Evolutionary conservation across 2,113 vertebrate genomes (phyloP), one percentile per base, ranked within the genome.

Genomic region (Falcunculus frontatus): DNA sequence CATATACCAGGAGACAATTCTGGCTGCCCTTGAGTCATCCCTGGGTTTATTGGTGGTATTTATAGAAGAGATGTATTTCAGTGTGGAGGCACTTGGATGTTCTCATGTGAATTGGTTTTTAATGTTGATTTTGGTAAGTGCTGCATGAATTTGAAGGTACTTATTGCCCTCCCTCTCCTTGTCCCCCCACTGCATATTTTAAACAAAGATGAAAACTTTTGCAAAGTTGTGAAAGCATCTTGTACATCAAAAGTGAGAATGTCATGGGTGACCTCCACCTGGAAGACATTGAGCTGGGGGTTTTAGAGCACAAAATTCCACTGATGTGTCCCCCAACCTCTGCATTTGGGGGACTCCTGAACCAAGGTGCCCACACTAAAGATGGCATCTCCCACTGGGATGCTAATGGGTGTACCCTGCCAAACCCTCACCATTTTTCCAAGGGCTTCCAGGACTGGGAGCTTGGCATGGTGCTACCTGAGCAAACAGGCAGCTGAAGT

Each of bases 131-230:
- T 86, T 73, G 44, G 30, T 56, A 63, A 63, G n/a, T 3, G 19
- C 22, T 80, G 21, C 15, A 7, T 73, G 63, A n/a, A 55, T 86
- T 77, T 85, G 25, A 13, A 42, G 1, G 2, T 23, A 8, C 7
- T n/a, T 44, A 10, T 0, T 76, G 74, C 25, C 9, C 5, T 57
- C 16, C 87, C 14, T 46, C 29, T 49, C 22, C 30, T 0, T 5
- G 27, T 16, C 17, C 20, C 27, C 6, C 12, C 11, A 3, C 0
- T 11, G 33, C 0, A 0, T 22, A 4, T 73, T 84, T 75, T 26
- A 57, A 79, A 47, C 21, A 9, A 52, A 65, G 29, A 74, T 2
- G 0, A 20, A 37, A 87, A 60, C 52, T 72, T 86, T 4, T 22
- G 15, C 23, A 12, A 59, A 29, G 30, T 90, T 1, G 0, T 16